Evolutionary conservation across 2,113 vertebrate species (phyloP).

Genomic region (Scomber scombrus): DNA sequence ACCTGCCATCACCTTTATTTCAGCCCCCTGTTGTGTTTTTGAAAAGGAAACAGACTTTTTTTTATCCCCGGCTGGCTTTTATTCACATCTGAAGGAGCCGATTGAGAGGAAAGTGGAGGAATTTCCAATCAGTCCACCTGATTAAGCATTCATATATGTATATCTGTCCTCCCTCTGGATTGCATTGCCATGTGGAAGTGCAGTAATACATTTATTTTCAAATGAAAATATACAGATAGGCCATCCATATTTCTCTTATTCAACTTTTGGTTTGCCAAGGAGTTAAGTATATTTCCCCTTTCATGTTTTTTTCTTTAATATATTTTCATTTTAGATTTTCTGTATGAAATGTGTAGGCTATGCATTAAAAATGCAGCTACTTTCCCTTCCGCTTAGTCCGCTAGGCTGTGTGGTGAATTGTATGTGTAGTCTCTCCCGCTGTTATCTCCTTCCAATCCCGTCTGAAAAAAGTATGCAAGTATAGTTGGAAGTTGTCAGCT

Average conservation of each 20-base stretch:
- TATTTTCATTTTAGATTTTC: not conserved
- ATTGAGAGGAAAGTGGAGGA: constrained; percentile 16
- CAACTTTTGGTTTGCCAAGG: not conserved
- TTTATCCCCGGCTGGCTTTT: constrained; percentile 15
- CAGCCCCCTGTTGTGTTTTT: constrained; percentile 8
- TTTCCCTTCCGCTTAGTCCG: constrained; percentile 1
- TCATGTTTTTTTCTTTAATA: constrained; percentile 5
- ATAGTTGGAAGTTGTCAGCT: constrained; percentile 57
- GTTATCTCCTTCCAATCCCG: constrained; percentile 43
- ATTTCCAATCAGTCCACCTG: constrained; percentile 43
- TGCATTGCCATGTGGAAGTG: constrained; percentile 11
- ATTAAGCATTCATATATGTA: constrained; percentile 55
- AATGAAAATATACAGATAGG: constrained; percentile 42
- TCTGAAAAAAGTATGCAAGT: constrained; percentile 33
- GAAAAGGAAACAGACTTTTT: not conserved
- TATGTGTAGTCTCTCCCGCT: constrained; percentile 17
- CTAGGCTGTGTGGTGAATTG: constrained; percentile 25
- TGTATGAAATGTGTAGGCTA: constrained; percentile 33
- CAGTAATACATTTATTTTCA: constrained; percentile 26
- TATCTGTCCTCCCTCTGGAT: constrained; percentile 11
- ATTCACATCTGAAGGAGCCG: constrained; percentile 35
- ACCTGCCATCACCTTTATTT: constrained; percentile 35
- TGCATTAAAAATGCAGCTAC: constrained; percentile 47
- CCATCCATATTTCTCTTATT: not conserved
- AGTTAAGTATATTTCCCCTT: constrained; percentile 5